phyloP scores from a whole-genome alignment of 2,797 vertebrate species.

The Lithobates pipiens region DNA sequence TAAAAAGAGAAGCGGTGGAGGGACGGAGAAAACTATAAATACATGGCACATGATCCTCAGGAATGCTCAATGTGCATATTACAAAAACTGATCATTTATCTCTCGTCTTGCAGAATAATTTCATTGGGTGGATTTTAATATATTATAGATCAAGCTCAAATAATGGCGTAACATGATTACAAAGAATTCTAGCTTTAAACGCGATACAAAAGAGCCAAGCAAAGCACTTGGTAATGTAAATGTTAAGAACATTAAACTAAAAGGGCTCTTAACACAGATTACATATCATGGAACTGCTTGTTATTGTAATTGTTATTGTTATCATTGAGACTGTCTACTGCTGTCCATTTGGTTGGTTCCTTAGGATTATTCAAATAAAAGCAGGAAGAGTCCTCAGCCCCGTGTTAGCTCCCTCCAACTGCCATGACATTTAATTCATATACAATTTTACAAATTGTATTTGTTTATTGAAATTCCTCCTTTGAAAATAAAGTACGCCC shows the following conservation, averaged over 20 bases:
- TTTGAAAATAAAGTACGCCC: too few relatives aligned
- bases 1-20: conserved; percentile 15
- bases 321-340: too few relatives aligned
- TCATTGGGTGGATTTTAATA: neutral
- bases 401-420: too few relatives aligned
- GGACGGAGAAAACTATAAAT: neutral
- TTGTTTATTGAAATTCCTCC: too few relatives aligned
- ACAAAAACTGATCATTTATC: neutral
- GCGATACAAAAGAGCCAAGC: neutral
- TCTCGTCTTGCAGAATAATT: neutral
- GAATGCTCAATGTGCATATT: conserved; percentile 11
- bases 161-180: neutral
- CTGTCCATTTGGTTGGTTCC: too few relatives aligned
- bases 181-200: neutral
- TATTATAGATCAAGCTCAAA: neutral
- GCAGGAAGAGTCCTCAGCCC: too few relatives aligned
- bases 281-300: too few relatives aligned
- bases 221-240: neutral
- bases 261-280: too few relatives aligned
- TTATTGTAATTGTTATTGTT: too few relatives aligned
- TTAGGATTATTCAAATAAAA: too few relatives aligned
- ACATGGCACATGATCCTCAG: neutral
- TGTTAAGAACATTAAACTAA: neutral
- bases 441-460: too few relatives aligned
- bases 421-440: too few relatives aligned